Percentiles rank a stretch among this genome's conserved stretches.
Conservation (phyloP, 64 coral and sea anemone genomes). For the Cladopsammia gracilis region DNA sequence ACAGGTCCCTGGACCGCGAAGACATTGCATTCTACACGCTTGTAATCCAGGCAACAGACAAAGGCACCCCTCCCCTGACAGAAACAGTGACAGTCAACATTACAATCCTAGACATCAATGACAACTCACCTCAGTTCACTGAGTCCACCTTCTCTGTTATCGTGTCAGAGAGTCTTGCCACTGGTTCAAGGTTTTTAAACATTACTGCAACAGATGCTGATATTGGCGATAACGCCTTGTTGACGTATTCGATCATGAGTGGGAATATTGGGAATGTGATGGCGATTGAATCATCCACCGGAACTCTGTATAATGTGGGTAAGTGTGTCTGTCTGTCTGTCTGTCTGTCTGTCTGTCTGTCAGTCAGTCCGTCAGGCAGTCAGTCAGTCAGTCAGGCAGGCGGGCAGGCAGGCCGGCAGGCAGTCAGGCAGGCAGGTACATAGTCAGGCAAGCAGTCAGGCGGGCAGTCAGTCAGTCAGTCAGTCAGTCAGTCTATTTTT, state of each 20-base stretch:
- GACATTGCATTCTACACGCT: conserved; percentile 52
- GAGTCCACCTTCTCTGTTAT: not conserved
- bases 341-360: too few species aligned
- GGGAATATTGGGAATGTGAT: conserved; percentile 54
- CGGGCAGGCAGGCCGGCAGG: too few species aligned
- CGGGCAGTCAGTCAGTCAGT: too few species aligned
- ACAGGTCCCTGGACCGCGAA: conserved; percentile 52
- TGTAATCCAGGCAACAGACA: conserved; percentile 46
- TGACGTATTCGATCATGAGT: conserved; percentile 59
- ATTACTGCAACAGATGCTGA: conserved; percentile 57
- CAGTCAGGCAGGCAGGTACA: too few species aligned
- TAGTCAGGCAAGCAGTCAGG: too few species aligned
- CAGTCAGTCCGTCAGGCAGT: too few species aligned
- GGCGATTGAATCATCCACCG: conserved; percentile 34
- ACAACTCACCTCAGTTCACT: conserved; percentile 49
- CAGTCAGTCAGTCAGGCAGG: too few species aligned
- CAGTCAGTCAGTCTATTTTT: too few species aligned
- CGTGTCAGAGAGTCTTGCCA: conserved; percentile 25
- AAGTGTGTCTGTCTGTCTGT: not conserved
- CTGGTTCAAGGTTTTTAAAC: conserved; percentile 36
- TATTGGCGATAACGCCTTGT: conserved; percentile 42
- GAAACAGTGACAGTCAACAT: conserved; percentile 57
- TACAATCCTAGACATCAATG: conserved; percentile 60
- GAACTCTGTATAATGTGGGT: conserved; percentile 43
- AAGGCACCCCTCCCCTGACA: conserved; percentile 61